Base-by-base conservation (phyloP, 2,888 invertebrate genomes). In the Pantelozetes paolii region DNA sequence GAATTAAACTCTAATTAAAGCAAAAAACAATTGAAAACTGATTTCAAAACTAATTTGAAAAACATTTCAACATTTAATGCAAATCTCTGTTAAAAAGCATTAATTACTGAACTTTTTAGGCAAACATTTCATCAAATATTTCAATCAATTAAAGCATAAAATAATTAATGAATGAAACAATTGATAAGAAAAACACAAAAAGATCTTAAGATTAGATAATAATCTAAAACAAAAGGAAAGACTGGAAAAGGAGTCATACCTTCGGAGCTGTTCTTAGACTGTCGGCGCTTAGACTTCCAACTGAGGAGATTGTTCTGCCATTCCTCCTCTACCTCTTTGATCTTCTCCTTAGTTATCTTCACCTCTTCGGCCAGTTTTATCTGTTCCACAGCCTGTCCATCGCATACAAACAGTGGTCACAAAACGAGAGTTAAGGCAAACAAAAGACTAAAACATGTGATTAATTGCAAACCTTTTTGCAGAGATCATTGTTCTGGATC, bases 261-360 rank as follows among this genome's bases (percentile, higher is more conserved):
- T 71, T 74, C 64, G 15, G 71, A 74, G 30, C 59, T 59, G 23
- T 54, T 74, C 62, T 73, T 71, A 74, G 91, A 88, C 88, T 94
- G 92, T 87, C 94, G 89, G 80, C 94, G 87, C 78, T 91, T 91
- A 78, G 90, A 91, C 85, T 94, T 94, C 94, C 93, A 93, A 83
- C 90, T 92, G 84, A 93, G 92, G 84, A 93, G 86, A 85, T 93
- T 93, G 92, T 93, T 75, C 71, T 78, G 78, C 78, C 78, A 78
- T 74, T 78, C 78, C 69, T 78, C 78, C 74, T 78, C 78, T 28
- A 76, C 77, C 74, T 78, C 78, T 72, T 78, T 78, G 59, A 78
- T 75, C 59, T 78, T 77, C 64, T 78, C 78, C 71, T 77, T 78
- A 1, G 78, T 77, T 26, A 78, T 78, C 57, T 78, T 78, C 5